Evolutionary conservation across 2,888 invertebrate species (phyloP), one percentile per base, ranked within the genome.

Genomic region (Tachina grossa): DNA sequence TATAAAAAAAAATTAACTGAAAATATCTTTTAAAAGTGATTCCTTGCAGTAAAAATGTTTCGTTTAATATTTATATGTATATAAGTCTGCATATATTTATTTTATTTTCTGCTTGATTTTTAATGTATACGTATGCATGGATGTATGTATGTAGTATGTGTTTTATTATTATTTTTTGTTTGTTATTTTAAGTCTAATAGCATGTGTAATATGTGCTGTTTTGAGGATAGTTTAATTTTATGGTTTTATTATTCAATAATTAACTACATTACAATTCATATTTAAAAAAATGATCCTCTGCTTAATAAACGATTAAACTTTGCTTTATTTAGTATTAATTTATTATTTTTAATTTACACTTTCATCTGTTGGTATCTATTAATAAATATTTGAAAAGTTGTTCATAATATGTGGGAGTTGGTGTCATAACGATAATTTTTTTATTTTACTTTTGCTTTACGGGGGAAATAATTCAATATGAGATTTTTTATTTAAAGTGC

Each of bases 241-340:
- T 31, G 65, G 66, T 51, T 69, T 71, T 61, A 47, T 59, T 39
- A 63, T 65, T 49, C 16, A 63, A 65, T 72, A 65, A 53, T 81
- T 81, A 77, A 47, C 80, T 81, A 77, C 53, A 77, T 59, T 81
- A 78, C 63, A 81, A 63, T 78, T 85, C 78, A 82, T 85, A 39
- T 71, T 74, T 16, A 16, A 82, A 47, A 65, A 51, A 68, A 2
- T 39, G 19, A 68, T 59, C 74, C 19, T 57, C 57, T 57, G 69
- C 55, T 49, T 57, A 51, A 41, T 45, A 65, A 41, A 79, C 19
- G 57, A 84, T 57, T 10, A 61, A 68, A 41, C 80, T 59, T 59
- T 75, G 10, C 75, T 16, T 2, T 19, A 16, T 71, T 68, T 63
- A 68, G 45, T 69, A 51, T 74, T 74, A 39, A 43, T 49, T 68